phyloP scores from a whole-genome alignment of 2,888 invertebrate genomes.

The Drosophila peninsularis region DNA sequence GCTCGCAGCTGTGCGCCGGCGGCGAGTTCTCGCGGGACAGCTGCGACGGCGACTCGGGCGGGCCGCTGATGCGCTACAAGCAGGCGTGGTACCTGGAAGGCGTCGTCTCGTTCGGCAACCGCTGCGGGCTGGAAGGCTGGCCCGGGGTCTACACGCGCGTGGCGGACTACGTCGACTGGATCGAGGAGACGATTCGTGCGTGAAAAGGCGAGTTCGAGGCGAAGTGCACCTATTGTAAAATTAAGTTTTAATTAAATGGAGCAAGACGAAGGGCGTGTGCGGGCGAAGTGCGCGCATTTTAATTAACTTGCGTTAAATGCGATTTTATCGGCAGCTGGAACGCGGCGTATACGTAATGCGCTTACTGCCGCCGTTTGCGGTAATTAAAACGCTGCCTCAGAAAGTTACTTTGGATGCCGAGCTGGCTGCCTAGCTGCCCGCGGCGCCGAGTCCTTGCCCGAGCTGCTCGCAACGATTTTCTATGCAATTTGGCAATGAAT shows the following conservation, averaged over 20 bases:
- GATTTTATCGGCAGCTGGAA: constrained; percentile 71
- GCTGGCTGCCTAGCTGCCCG: constrained; percentile 35
- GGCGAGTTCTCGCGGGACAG: constrained; percentile 86
- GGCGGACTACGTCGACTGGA: constrained; percentile 88
- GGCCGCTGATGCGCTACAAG: constrained; percentile 86
- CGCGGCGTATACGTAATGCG: constrained; percentile 73
- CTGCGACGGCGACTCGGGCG: constrained; percentile 88
- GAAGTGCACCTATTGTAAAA: constrained; percentile 48
- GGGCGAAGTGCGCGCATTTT: constrained; percentile 54
- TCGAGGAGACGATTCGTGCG: constrained; percentile 85
- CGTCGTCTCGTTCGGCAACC: constrained; percentile 86
- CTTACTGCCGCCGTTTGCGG: constrained; percentile 69
- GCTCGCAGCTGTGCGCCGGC: constrained; percentile 82
- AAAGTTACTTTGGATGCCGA: constrained; percentile 48
- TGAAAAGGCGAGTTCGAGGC: no score
- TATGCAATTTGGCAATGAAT: constrained; percentile 81
- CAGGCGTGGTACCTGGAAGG: constrained; percentile 83
- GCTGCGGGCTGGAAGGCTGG: constrained; percentile 85
- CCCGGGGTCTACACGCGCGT: constrained; percentile 90
- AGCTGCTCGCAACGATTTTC: constrained; percentile 65
- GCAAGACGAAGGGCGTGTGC: constrained; percentile 15
- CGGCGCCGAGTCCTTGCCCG: constrained; percentile 44
- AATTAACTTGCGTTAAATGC: constrained; percentile 73
- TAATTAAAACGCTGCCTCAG: constrained; percentile 68
- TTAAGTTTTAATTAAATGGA: constrained; percentile 71